phyloP scores from a whole-genome alignment of 2,888 invertebrate species.

The Mystacides longicornis region DNA sequence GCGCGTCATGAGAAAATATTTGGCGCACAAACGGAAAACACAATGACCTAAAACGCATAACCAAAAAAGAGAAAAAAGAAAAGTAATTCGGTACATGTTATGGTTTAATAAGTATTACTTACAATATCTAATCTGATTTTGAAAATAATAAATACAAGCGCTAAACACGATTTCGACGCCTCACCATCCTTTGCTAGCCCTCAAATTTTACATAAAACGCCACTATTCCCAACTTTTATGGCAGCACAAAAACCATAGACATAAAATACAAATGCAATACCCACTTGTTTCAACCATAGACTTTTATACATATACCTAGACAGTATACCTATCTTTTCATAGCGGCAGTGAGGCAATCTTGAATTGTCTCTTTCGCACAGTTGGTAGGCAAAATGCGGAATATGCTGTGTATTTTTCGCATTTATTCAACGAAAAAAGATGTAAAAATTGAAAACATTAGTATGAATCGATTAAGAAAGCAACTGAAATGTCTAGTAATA shows the following conservation, averaged over 20 bases:
- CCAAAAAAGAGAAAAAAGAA: conserved; percentile 11
- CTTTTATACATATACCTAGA: too few species aligned
- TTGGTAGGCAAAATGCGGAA: too few species aligned
- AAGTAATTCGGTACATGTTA: background rate
- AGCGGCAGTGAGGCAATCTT: too few species aligned
- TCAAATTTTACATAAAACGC: background rate
- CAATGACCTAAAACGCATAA: conserved; percentile 15
- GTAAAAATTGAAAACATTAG: too few species aligned
- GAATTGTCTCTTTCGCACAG: too few species aligned
- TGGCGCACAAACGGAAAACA: conserved; percentile 19
- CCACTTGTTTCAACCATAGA: background rate
- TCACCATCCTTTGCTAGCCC: background rate
- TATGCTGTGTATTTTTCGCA: too few species aligned
- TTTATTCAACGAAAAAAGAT: too few species aligned
- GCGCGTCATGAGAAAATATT: conserved; percentile 23
- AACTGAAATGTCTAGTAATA: too few species aligned
- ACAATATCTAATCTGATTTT: background rate
- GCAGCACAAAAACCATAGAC: background rate
- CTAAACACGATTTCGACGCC: background rate
- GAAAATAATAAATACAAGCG: background rate
- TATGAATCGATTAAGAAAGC: too few species aligned
- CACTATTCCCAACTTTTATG: background rate
- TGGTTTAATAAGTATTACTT: background rate
- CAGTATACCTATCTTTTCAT: too few species aligned
- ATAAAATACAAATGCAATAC: too few species aligned